These are phyloP conservation scores for Nibea albiflora DNA, from an alignment of 2,113 vertebrate genomes.

Conservation along the genomic window DNA sequence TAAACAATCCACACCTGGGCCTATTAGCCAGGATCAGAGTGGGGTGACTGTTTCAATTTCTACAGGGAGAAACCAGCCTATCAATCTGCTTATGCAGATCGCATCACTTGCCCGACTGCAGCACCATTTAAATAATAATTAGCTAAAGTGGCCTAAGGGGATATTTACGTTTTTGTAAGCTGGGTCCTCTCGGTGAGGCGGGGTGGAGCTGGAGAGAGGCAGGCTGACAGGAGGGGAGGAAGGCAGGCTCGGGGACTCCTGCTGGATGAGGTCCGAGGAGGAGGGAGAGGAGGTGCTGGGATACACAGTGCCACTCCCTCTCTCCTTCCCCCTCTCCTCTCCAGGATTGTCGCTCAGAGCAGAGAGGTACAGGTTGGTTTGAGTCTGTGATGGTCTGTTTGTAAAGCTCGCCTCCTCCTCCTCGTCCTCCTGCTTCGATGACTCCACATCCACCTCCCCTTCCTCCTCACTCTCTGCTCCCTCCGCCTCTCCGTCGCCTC, in stretches of 20 bases:
- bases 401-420: slow-evolving; percentile 77
- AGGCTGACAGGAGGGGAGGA: slow-evolving; percentile 81
- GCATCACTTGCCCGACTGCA: slow-evolving; percentile 84
- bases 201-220: slow-evolving; percentile 84
- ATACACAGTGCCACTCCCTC: slow-evolving; percentile 74
- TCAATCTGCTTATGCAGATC: slow-evolving; percentile 87
- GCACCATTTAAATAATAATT: slow-evolving; percentile 88
- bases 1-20: slow-evolving; percentile 83
- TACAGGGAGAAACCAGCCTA: slow-evolving; percentile 80
- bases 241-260: slow-evolving; percentile 76
- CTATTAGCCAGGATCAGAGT: slow-evolving; percentile 85
- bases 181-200: slow-evolving; percentile 88
- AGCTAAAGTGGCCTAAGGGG: slow-evolving; percentile 84
- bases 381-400: slow-evolving; percentile 67
- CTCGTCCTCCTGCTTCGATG: slow-evolving; percentile 91
- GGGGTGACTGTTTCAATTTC: slow-evolving; percentile 89
- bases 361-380: slow-evolving; percentile 79
- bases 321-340: slow-evolving; percentile 81
- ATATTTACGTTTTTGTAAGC: slow-evolving; percentile 98
- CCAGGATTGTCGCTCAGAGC: slow-evolving; percentile 80
- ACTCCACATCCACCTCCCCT: slow-evolving; percentile 95
- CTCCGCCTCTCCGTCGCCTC: slow-evolving; percentile 86
- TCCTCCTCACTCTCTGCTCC: slow-evolving; percentile 88
- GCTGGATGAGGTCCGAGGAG: slow-evolving; percentile 85
- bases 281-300: slow-evolving; percentile 75